These are phyloP conservation scores for Psittacula echo DNA, from an alignment of 2,797 vertebrate genomes.

Conservation along the genomic window DNA sequence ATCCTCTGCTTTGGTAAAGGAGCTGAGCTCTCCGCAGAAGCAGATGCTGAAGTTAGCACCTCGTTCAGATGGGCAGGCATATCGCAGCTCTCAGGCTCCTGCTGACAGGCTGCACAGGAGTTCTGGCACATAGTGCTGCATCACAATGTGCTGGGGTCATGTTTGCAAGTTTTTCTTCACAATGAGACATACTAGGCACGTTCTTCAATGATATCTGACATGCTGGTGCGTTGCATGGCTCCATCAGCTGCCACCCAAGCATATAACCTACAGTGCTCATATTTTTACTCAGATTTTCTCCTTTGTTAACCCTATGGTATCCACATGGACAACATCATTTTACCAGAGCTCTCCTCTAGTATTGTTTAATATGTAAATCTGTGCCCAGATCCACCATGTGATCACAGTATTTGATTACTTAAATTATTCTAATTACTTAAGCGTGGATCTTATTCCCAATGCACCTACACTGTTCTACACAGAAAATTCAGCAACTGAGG, in stretches of 20 bases:
- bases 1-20: background rate
- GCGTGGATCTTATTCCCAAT: background rate
- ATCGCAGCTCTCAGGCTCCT: background rate
- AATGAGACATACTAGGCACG: background rate
- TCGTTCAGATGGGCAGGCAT: background rate
- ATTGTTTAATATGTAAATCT: background rate
- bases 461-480: background rate
- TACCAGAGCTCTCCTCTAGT: background rate
- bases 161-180: background rate
- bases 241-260: background rate
- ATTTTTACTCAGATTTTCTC: background rate
- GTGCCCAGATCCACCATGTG: background rate
- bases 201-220: background rate
- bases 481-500: background rate
- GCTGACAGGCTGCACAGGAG: background rate
- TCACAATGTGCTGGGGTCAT: background rate
- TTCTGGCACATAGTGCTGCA: background rate
- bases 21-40: background rate
- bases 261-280: background rate
- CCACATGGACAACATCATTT: background rate
- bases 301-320: background rate
- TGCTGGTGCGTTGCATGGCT: background rate
- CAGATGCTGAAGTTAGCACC: slow-evolving; percentile 31
- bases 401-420: background rate
- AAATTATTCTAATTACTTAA: background rate